A percentile compares a stretch with the other conserved stretches of the same genome.
Conservation (phyloP, 1,140 invertebrate genomes). For the Lordiphosa mommai region DNA sequence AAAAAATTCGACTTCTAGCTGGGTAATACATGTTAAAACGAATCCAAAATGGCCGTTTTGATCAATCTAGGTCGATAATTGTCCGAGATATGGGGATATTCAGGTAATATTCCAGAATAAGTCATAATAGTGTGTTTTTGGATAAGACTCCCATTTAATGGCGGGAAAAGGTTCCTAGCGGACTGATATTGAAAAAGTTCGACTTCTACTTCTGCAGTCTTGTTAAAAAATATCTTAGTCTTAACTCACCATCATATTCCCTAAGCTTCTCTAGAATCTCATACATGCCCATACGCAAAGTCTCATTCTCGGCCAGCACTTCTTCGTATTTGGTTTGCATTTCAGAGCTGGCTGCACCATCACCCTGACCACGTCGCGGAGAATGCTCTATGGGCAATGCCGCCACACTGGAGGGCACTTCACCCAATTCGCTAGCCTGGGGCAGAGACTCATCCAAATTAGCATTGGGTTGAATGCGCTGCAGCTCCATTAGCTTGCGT, state of each 20-base stretch:
- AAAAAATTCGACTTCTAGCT: no score
- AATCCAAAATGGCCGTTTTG: no score
- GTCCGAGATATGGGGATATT: no score
- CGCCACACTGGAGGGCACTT: slow-evolving; percentile 36
- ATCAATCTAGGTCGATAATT: no score
- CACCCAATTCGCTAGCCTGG: slow-evolving; percentile 56
- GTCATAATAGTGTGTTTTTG: no score
- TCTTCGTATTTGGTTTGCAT: slow-evolving; percentile 75
- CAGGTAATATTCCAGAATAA: no score
- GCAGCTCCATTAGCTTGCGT: slow-evolving; percentile 42
- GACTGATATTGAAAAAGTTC: no score
- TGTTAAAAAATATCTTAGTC: background rate
- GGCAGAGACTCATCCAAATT: slow-evolving; percentile 27
- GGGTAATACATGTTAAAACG: no score
- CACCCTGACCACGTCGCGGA: slow-evolving; percentile 55
- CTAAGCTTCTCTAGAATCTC: slow-evolving; percentile 84
- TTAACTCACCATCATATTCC: slow-evolving; percentile 82
- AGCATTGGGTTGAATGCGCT: background rate
- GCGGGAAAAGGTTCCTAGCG: no score
- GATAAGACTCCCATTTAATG: no score
- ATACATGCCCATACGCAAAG: slow-evolving; percentile 83
- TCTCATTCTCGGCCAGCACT: slow-evolving; percentile 83
- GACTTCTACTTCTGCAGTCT: no score
- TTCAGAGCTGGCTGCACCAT: slow-evolving; percentile 63
- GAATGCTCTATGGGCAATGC: slow-evolving; percentile 35